Percentiles rank a stretch among this genome's conserved stretches.
These are phyloP conservation scores for Chaunax sp. DNA, from an alignment of 2,797 vertebrate species.

Conservation along the genomic window DNA sequence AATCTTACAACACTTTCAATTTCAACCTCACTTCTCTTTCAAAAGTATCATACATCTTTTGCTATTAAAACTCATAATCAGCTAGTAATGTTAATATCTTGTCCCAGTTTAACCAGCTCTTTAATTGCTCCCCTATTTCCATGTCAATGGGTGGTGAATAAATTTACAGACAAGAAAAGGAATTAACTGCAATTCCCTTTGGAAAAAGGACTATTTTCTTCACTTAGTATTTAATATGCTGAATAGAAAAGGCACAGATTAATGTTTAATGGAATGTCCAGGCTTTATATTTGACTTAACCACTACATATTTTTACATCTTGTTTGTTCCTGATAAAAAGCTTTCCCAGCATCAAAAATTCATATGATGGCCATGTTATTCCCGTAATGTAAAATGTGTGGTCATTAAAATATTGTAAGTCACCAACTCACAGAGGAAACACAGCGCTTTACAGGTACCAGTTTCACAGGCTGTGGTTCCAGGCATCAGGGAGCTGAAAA, in stretches of 20 bases:
- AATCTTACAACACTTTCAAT: neutral
- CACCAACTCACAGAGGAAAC: slow-evolving; percentile 8
- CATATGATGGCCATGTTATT: neutral
- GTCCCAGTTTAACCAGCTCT: slow-evolving; percentile 30
- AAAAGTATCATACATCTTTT: too few species aligned
- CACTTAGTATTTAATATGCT: slow-evolving; percentile 33
- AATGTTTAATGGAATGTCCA: slow-evolving; percentile 26
- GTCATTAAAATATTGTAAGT: slow-evolving; percentile 16
- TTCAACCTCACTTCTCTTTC: neutral
- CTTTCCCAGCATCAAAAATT: slow-evolving; percentile 12
- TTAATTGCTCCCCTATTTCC: slow-evolving; percentile 22
- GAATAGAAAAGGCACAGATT: slow-evolving; percentile 21
- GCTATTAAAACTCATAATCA: too few species aligned
- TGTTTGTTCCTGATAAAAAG: neutral
- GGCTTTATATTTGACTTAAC: slow-evolving; percentile 12
- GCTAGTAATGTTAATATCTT: neutral
- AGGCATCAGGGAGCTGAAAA: slow-evolving; percentile 50
- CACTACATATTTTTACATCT: neutral
- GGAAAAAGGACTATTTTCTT: slow-evolving; percentile 24
- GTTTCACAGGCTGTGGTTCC: slow-evolving; percentile 43
- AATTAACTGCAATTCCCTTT: slow-evolving; percentile 42
- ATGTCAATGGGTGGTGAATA: slow-evolving; percentile 38
- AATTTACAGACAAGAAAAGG: slow-evolving; percentile 26
- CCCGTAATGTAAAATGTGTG: neutral
- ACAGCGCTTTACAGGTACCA: neutral